phyloP scores from a whole-genome alignment of 2,797 vertebrate genomes.

The Gallinago nigripennis region DNA sequence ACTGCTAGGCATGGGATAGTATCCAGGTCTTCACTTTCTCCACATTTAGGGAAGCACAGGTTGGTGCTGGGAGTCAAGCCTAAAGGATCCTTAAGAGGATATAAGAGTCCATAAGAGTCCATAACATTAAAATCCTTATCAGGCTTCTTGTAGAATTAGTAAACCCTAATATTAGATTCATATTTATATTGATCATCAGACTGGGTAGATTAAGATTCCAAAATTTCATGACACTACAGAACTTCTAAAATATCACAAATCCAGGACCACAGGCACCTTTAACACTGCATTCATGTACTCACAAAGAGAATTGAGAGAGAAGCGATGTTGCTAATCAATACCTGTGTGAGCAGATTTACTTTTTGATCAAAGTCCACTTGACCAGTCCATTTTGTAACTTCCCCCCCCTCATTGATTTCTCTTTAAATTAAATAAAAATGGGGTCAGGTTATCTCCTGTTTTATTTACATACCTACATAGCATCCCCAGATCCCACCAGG shows the following conservation, averaged over 20 bases:
- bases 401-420: constrained; percentile 15
- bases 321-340: too few species aligned
- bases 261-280: neutral
- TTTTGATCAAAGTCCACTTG: constrained; percentile 61
- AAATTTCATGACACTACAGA: neutral
- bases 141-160: neutral
- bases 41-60: neutral
- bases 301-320: too few species aligned
- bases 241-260: neutral
- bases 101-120: too few species aligned
- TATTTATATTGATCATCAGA: neutral
- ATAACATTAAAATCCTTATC: neutral
- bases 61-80: neutral
- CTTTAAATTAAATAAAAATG: constrained; percentile 46
- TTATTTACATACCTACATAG: constrained; percentile 52
- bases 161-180: neutral
- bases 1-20: neutral
- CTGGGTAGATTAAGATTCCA: neutral
- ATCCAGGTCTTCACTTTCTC: neutral
- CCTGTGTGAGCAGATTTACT: constrained; percentile 35
- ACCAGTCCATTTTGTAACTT: constrained; percentile 37
- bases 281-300: neutral
- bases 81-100: neutral
- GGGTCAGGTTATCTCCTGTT: constrained; percentile 5
- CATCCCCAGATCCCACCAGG: neutral